Evolutionary conservation across 2,888 invertebrate species (phyloP), one percentile per base, ranked within the genome.

Genomic region (Phengaris arion): DNA sequence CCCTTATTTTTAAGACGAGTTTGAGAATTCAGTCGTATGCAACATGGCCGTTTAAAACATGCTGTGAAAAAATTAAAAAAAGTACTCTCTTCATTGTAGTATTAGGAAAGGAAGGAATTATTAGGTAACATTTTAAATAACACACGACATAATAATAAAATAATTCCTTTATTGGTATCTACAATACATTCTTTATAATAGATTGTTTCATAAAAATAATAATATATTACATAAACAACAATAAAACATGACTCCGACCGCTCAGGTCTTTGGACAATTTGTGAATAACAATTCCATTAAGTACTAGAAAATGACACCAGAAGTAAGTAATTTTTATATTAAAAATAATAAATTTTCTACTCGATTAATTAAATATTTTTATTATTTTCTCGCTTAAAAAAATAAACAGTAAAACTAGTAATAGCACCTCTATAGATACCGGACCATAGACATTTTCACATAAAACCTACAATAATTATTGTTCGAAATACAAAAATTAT

Each of bases 181-280:
- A 92, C 91, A 92, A 87, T 90, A 89, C 86, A 87, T 87, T 87
- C 84, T 78, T 77, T 69, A 75, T 75, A 69, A 85, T 88, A 89
- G 85, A 88, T 87, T 82, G 85, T 84, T 85, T 83, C 82, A 82
- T 87, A 88, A 87, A 89, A 88, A 91, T 89, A 91, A 91, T 87
- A 91, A 87, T 88, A 84, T 89, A 87, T 84, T 83, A 86, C 84
- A 87, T 87, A 88, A 86, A 83, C 83, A 79, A 77, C 80, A 84
- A 85, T 87, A 88, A 89, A 86, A 88, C 87, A 91, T 93, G 92
- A 93, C 93, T 93, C 86, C 86, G 92, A 90, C 90, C 91, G 80
- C 68, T 75, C 75, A 77, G 91, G 91, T 86, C 92, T 90, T 90
- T 89, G 87, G 88, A 88, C 81, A 79, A 82, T 79, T 86, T 78